A percentile compares a stretch with the other conserved stretches of the same genome.
Conservation (phyloP, 2,888 invertebrate genomes). For the Asteroscopus sphinx region DNA sequence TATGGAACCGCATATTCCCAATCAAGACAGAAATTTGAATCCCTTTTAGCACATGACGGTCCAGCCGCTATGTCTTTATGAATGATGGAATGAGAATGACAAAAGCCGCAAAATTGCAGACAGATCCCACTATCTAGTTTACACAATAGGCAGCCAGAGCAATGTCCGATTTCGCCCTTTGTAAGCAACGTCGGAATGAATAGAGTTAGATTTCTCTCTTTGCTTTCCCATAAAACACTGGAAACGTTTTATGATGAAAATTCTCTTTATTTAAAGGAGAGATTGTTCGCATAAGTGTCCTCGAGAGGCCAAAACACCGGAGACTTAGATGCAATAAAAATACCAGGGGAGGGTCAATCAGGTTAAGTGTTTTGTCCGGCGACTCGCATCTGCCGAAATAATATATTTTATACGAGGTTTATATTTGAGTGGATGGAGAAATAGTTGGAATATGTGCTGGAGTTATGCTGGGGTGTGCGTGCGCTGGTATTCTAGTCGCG, state of each 20-base stretch:
- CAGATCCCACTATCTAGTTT: conserved; percentile 25
- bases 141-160: conserved; percentile 50
- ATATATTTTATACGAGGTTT: conserved; percentile 79
- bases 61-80: conserved; percentile 27
- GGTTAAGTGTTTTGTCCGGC: conserved; percentile 82
- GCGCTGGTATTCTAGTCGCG: conserved; percentile 46
- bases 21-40: conserved; percentile 22
- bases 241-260: conserved; percentile 64
- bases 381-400: conserved; percentile 70
- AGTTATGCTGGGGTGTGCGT: conserved; percentile 17
- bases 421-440: conserved; percentile 73
- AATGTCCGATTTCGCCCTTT: conserved; percentile 53
- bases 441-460: conserved; percentile 71
- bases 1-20: too few relatives aligned
- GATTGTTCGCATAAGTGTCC: conserved; percentile 67
- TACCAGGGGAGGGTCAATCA: conserved; percentile 83
- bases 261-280: conserved; percentile 59
- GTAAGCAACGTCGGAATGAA: conserved; percentile 50
- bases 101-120: conserved; percentile 45
- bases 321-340: conserved; percentile 79
- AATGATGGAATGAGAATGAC: conserved; percentile 45
- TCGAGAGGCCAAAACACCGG: conserved; percentile 66
- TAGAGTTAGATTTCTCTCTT: conserved; percentile 56
- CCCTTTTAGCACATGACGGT: conserved; percentile 17
- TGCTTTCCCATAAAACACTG: conserved; percentile 55